These are phyloP conservation scores for Zaprionus bogoriensis DNA, from an alignment of 2,888 invertebrate genomes.

Conservation along the genomic window DNA sequence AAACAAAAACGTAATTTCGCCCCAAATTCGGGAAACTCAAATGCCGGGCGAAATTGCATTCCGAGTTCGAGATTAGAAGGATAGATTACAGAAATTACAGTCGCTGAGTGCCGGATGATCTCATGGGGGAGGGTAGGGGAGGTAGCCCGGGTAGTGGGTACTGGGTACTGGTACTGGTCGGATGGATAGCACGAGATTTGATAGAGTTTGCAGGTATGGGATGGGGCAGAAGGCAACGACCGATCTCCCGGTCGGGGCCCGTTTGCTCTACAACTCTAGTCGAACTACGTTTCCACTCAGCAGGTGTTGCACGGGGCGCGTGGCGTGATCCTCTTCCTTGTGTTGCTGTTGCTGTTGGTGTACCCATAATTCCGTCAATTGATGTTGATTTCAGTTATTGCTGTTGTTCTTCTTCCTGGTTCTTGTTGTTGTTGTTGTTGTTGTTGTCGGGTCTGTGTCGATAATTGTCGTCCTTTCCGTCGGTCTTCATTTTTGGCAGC, in stretches of 20 bases:
- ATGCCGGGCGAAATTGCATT: slow-evolving; percentile 38
- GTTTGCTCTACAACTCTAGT: neutral
- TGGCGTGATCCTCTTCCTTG: neutral
- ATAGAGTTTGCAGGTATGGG: neutral
- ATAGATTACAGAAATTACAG: slow-evolving; percentile 47
- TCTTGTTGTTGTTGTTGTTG: slow-evolving; percentile 34
- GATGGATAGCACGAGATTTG: neutral
- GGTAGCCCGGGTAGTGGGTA: too few relatives aligned
- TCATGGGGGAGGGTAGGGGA: slow-evolving; percentile 16
- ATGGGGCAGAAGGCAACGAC: neutral
- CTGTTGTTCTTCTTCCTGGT: slow-evolving; percentile 21
- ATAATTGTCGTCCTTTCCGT: slow-evolving; percentile 48
- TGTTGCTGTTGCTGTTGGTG: slow-evolving; percentile 16
- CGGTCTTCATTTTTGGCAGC: slow-evolving; percentile 70
- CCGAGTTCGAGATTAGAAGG: slow-evolving; percentile 36
- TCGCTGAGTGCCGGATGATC: slow-evolving; percentile 51
- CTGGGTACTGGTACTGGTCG: too few relatives aligned
- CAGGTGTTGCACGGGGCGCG: neutral
- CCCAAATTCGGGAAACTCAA: slow-evolving; percentile 36
- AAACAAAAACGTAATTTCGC: slow-evolving; percentile 52
- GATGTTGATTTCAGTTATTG: slow-evolving; percentile 43
- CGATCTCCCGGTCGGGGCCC: neutral
- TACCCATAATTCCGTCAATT: slow-evolving; percentile 42
- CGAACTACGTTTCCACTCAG: neutral
- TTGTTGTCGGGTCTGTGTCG: slow-evolving; percentile 42